phyloP scores from a whole-genome alignment of 2,113 vertebrate genomes.

The Lipotes vexillifer region DNA sequence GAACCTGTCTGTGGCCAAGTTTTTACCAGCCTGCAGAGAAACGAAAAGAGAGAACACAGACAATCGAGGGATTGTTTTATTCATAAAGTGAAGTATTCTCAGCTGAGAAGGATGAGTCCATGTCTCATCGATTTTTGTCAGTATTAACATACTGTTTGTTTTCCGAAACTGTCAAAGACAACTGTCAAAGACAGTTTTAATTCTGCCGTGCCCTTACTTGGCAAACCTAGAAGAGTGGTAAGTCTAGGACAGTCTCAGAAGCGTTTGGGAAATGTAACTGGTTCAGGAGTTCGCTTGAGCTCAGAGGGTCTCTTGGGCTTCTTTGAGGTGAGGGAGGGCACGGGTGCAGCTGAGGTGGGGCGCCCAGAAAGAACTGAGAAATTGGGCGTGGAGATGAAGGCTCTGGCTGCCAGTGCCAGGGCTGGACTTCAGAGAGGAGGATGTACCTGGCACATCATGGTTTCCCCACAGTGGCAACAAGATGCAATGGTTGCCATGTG shows the following conservation, averaged over 20 bases:
- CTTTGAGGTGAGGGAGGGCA: neutral
- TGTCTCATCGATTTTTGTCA: fast-evolving
- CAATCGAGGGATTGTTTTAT: neutral
- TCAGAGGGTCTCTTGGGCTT: neutral
- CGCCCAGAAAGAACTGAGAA: fast-evolving
- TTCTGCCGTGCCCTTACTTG: neutral
- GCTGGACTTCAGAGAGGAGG: neutral
- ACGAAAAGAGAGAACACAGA: neutral
- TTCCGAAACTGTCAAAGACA: too few relatives aligned
- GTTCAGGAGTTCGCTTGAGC: neutral
- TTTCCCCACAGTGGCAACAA: neutral
- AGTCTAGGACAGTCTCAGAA: neutral
- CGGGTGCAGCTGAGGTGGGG: neutral
- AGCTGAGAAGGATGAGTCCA: neutral
- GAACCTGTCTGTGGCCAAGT: neutral
- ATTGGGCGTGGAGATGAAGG: neutral
- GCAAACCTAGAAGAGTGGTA: neutral
- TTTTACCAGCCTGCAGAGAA: neutral
- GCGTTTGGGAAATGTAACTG: neutral
- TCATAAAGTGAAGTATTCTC: neutral
- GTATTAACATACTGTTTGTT: neutral
- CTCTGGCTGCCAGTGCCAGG: neutral
- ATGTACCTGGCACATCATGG: neutral
- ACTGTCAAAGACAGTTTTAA: neutral
- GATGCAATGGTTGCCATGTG: neutral